These are phyloP conservation scores for Ischnura elegans DNA, from an alignment of 2,888 invertebrate species.

Conservation along the genomic window DNA sequence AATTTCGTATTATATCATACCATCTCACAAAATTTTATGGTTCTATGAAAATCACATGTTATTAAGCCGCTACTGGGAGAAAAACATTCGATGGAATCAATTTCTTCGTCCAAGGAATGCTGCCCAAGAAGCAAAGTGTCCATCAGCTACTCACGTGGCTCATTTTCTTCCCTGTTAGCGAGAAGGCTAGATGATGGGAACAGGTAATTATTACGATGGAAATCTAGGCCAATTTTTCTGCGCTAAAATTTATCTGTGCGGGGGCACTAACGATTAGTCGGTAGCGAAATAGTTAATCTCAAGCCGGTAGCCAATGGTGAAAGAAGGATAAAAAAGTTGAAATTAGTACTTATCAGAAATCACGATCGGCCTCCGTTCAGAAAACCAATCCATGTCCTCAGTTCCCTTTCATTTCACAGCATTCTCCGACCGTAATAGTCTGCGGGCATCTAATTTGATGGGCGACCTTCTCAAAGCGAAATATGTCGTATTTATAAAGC, in stretches of 20 bases:
- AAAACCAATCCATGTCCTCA: neutral
- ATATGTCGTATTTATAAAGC: neutral
- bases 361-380: neutral
- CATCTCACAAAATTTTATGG: too few species aligned
- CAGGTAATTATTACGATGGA: neutral
- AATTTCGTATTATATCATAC: too few species aligned
- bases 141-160: neutral
- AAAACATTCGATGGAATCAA: neutral
- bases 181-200: neutral
- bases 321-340: neutral
- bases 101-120: neutral
- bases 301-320: neutral
- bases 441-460: neutral
- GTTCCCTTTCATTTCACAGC: neutral
- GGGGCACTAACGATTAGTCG: neutral
- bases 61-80: too few species aligned
- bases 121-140: neutral
- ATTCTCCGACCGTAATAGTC: neutral
- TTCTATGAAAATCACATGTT: too few species aligned
- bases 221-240: neutral
- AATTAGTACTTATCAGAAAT: neutral
- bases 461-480: neutral
- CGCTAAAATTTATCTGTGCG: neutral
- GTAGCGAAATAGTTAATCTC: conserved; percentile 14
- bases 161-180: neutral